Evolutionary conservation across 1,140 invertebrate species (phyloP).

Genomic region (Drosophila carrolli): DNA sequence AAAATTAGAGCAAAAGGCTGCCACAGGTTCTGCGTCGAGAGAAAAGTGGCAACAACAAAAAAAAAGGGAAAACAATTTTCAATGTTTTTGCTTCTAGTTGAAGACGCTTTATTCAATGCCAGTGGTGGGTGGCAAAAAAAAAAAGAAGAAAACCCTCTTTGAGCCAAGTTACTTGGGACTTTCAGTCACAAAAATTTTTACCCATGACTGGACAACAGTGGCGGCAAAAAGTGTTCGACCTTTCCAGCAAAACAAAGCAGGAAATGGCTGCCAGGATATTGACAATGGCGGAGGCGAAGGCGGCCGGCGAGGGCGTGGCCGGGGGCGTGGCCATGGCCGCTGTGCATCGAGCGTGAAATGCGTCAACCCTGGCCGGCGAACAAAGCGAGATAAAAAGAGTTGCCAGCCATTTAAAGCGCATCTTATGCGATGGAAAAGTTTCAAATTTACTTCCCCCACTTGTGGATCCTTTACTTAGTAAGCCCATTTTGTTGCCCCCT

Average conservation of each 20-base stretch:
- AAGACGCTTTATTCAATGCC: slow-evolving; percentile 78
- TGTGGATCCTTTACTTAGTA: slow-evolving; percentile 52
- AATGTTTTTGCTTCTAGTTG: slow-evolving; percentile 79
- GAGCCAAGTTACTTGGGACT: slow-evolving; percentile 50
- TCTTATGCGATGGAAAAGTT: slow-evolving; percentile 47
- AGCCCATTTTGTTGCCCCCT: background rate
- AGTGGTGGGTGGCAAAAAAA: slow-evolving; percentile 4
- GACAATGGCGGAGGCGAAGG: slow-evolving; percentile 46
- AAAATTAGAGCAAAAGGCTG: slow-evolving; percentile 49
- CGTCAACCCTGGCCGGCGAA: slow-evolving; percentile 34
- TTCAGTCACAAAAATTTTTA: slow-evolving; percentile 66
- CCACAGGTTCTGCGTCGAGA: slow-evolving; percentile 26
- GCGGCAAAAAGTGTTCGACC: slow-evolving; percentile 64
- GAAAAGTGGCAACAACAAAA: slow-evolving; percentile 5
- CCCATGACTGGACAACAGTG: slow-evolving; percentile 69
- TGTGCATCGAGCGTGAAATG: slow-evolving; percentile 65
- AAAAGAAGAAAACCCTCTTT: slow-evolving; percentile 46
- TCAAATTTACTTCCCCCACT: slow-evolving; percentile 46
- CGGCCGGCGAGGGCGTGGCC: background rate
- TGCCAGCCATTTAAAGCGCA: slow-evolving; percentile 35
- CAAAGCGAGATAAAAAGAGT: slow-evolving; percentile 6
- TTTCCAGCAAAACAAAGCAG: slow-evolving; percentile 64
- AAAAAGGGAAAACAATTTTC: slow-evolving; percentile 77
- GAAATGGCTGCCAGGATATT: slow-evolving; percentile 77
- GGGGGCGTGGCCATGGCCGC: slow-evolving; percentile 41